These are phyloP conservation scores for Venustaconcha ellipsiformis DNA, from an alignment of 1,140 invertebrate genomes.

Conservation along the genomic window DNA sequence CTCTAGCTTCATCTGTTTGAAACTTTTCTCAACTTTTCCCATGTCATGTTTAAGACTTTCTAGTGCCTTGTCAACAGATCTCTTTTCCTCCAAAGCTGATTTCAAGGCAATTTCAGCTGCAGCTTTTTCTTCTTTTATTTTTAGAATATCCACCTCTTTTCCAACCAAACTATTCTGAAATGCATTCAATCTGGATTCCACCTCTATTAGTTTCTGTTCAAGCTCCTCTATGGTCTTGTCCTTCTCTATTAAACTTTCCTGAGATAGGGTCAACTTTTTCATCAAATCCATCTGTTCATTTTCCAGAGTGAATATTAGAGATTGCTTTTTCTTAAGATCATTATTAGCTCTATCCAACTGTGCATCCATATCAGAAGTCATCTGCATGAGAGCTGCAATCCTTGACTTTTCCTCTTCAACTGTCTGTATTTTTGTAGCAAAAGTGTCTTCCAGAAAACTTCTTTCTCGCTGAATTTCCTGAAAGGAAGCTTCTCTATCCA, in stretches of 20 bases:
- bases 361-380: slow-evolving; percentile 63
- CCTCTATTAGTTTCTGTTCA: slow-evolving; percentile 60
- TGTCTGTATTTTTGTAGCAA: slow-evolving; percentile 60
- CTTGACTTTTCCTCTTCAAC: slow-evolving; percentile 67
- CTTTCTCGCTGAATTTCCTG: slow-evolving; percentile 68
- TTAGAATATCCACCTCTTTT: slow-evolving; percentile 62
- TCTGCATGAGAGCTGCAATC: slow-evolving; percentile 50
- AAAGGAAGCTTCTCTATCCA: slow-evolving; percentile 69
- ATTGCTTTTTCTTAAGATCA: slow-evolving; percentile 63
- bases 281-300: slow-evolving; percentile 67
- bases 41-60: slow-evolving; percentile 66
- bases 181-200: slow-evolving; percentile 64
- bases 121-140: slow-evolving; percentile 68
- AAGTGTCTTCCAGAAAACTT: slow-evolving; percentile 62
- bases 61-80: slow-evolving; percentile 65
- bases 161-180: slow-evolving; percentile 51
- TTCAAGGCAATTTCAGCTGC: slow-evolving; percentile 62
- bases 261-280: slow-evolving; percentile 63
- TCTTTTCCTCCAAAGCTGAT: slow-evolving; percentile 68
- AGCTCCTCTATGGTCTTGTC: slow-evolving; percentile 65
- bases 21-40: slow-evolving; percentile 68
- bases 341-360: slow-evolving; percentile 63
- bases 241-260: slow-evolving; percentile 67
- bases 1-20: slow-evolving; percentile 69
- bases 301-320: slow-evolving; percentile 61